phyloP scores from a whole-genome alignment of 2,797 vertebrate species.

The Peromyscus nudipes region DNA sequence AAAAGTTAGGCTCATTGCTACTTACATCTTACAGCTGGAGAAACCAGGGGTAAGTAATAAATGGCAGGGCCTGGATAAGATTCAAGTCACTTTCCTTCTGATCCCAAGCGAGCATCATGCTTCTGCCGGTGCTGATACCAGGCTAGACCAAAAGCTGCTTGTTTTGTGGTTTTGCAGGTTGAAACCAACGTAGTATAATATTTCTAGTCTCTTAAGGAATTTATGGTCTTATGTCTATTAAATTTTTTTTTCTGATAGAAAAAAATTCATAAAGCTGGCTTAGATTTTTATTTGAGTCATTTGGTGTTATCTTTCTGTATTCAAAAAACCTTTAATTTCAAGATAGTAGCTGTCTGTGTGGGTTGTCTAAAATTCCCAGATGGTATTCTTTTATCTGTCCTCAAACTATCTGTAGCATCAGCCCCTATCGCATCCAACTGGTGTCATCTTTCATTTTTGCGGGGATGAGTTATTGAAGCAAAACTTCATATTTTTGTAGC shows the following conservation, averaged over 20 bases:
- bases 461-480: conserved; percentile 76
- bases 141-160: conserved; percentile 32
- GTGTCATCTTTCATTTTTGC: conserved; percentile 73
- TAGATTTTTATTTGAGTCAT: conserved; percentile 57
- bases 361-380: conserved; percentile 66
- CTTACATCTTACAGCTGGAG: neutral
- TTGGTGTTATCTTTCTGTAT: conserved; percentile 61
- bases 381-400: conserved; percentile 73
- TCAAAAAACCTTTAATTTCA: conserved; percentile 53
- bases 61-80: neutral
- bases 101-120: neutral
- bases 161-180: conserved; percentile 42
- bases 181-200: neutral
- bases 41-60: neutral
- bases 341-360: conserved; percentile 58
- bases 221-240: conserved; percentile 11
- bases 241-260: neutral
- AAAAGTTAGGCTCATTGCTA: neutral
- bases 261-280: conserved; percentile 50
- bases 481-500: conserved; percentile 72
- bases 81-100: neutral
- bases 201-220: conserved; percentile 44
- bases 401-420: conserved; percentile 74
- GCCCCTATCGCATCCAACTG: conserved; percentile 53
- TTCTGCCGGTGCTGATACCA: neutral